A percentile compares a stretch with the other conserved stretches of the same genome.
These are phyloP conservation scores for Petrophora chlorosata DNA, from an alignment of 2,888 invertebrate species.

Conservation along the genomic window DNA sequence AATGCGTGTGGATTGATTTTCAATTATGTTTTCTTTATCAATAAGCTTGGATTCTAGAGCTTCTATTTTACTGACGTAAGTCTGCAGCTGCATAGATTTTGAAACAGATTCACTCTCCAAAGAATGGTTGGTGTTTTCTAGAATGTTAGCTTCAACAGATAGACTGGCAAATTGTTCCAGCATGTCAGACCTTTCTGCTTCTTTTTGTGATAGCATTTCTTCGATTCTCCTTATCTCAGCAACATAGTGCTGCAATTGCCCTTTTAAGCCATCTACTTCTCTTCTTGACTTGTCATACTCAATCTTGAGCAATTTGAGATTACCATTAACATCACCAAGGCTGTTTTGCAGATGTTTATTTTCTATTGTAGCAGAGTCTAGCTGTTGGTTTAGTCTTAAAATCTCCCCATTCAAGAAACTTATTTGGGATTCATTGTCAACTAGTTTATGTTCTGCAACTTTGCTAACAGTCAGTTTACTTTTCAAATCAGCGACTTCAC, in stretches of 20 bases:
- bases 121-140: conserved; percentile 91
- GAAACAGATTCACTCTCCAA: conserved; percentile 90
- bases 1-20: conserved; percentile 64
- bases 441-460: conserved; percentile 76
- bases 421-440: conserved; percentile 80
- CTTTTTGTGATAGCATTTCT: conserved; percentile 89
- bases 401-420: conserved; percentile 84
- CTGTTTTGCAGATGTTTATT: conserved; percentile 90
- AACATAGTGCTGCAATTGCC: conserved; percentile 91
- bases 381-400: conserved; percentile 78
- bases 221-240: conserved; percentile 91
- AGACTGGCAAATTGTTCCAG: conserved; percentile 91
- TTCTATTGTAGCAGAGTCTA: conserved; percentile 85
- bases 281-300: conserved; percentile 87
- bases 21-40: conserved; percentile 72
- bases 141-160: conserved; percentile 89
- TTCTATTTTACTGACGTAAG: conserved; percentile 75
- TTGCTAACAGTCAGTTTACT: conserved; percentile 75
- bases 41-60: conserved; percentile 86
- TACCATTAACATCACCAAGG: conserved; percentile 85
- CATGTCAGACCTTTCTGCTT: conserved; percentile 91
- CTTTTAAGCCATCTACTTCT: conserved; percentile 89
- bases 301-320: conserved; percentile 84
- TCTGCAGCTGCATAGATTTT: conserved; percentile 84
- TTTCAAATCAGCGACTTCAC: conserved; percentile 81